Evolutionary conservation across 2,888 invertebrate genomes (phyloP), one percentile per base, ranked within the genome.

Genomic region (Tachina lurida): DNA sequence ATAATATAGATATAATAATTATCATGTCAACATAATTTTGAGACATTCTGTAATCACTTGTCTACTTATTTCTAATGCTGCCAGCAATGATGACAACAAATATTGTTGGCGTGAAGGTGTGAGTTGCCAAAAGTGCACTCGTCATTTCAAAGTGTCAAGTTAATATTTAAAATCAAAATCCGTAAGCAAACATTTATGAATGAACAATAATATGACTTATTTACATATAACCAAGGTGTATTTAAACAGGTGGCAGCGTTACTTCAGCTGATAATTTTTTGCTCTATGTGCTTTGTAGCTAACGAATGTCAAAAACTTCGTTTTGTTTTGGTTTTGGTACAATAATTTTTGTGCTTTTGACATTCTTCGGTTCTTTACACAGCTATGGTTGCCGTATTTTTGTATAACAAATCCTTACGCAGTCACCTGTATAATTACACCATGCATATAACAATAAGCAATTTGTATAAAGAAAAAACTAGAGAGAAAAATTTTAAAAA

Each of bases 111-210:
- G 5, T 41, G 15, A 22, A 49, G 62, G 43, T 70, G 52, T 68
- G 52, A 43, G 17, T 78, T 49, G 45, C 31, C 5, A 62, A 70
- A 70, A 70, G 43, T 71, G 62, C 74, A 74, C 78, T 54, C 47
- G 54, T 67, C 62, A 56, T 31, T 54, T 54, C 54, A 43, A 78
- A 74, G 78, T 84, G 84, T 78, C 78, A 78, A 74, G 73, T 84
- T 63, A 68, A 78, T 54, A 70, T 62, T 60, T 62, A 74, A 67
- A 62, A 70, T 60, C 17, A 60, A 63, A 84, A 78, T 78, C 67
- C 45, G 22, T 73, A 54, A 41, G 13, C 49, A 84, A 68, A 73
- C 31, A 67, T 41, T 49, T 60, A 60, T 43, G 31, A 68, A 41
- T 49, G 13, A 70, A 78, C 52, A 70, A 68, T 45, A 43, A 31